Base-by-base conservation (phyloP, 2,888 invertebrate genomes). In the Argynnis bischoffii region DNA sequence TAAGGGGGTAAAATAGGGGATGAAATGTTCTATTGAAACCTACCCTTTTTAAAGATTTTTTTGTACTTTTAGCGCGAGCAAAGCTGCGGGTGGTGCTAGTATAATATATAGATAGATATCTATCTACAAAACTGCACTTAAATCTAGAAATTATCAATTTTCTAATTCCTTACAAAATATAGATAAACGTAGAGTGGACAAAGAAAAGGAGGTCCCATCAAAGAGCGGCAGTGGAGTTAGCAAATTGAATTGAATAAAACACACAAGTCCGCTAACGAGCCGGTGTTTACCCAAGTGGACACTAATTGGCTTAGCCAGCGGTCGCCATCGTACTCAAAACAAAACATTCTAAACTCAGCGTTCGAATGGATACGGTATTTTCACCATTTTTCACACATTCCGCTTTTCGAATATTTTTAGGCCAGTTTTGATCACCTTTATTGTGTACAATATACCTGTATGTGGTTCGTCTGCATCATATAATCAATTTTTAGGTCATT, bases 231-330 rank as follows among this genome's bases (percentile, higher is more conserved):
- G 88, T 87, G 83, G 83, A 89, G 85, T 85, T 86, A 78, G 87
- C 85, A 90, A 92, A 92, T 90, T 91, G 87, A 91, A 92, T 92
- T 89, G 87, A 89, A 89, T 89, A 89, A 90, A 91, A 88, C 90
- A 92, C 90, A 92, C 91, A 90, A 89, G 90, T 88, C 90, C 88
- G 87, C 89, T 92, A 92, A 92, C 92, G 90, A 92, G 91, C 87
- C 88, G 84, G 83, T 92, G 90, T 92, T 92, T 91, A 88, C 91
- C 89, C 88, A 90, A 92, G 92, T 91, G 91, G 89, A 90, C 91
- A 90, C 88, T 92, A 92, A 92, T 91, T 92, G 92, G 90, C 89
- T 92, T 90, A 91, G 90, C 90, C 88, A 83, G 85, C 87, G 90
- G 90, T 89, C 89, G 88, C 83, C 87, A 79, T 73, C 75, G 74